phyloP scores from a whole-genome alignment of 2,888 invertebrate species.

The Tyria jacobaeae region DNA sequence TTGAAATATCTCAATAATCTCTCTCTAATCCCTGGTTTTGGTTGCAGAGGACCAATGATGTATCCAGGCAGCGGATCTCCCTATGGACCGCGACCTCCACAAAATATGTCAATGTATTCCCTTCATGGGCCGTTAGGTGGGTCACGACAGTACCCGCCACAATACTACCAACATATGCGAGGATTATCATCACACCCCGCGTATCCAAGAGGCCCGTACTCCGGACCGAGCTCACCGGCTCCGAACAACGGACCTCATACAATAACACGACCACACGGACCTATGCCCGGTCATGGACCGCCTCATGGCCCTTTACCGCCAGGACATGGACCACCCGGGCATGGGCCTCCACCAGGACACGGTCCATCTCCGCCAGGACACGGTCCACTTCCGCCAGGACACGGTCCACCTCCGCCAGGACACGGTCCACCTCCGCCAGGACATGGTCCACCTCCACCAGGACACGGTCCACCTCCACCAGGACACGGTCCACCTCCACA shows the following conservation, averaged over 20 bases:
- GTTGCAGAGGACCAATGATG: conserved; percentile 76
- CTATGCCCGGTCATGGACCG: conserved; percentile 50
- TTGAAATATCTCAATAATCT: too few relatives aligned
- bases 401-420: conserved; percentile 19
- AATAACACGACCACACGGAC: conserved; percentile 21
- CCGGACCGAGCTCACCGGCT: conserved; percentile 23
- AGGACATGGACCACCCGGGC: conserved; percentile 37
- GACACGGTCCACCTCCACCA: conserved; percentile 50
- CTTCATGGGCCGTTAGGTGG: conserved; percentile 27
- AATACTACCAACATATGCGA: conserved; percentile 64
- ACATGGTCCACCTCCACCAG: conserved; percentile 43
- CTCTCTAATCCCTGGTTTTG: neutral
- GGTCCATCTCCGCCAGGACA: conserved; percentile 55
- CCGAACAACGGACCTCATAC: conserved; percentile 21
- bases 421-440: conserved; percentile 19
- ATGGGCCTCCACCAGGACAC: conserved; percentile 35
- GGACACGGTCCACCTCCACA: conserved; percentile 50
- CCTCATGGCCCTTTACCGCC: conserved; percentile 44
- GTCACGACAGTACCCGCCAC: conserved; percentile 56
- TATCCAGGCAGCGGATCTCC: conserved; percentile 63
- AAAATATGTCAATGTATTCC: conserved; percentile 62
- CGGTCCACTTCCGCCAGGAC: conserved; percentile 27
- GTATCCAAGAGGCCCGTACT: conserved; percentile 41
- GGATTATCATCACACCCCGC: conserved; percentile 22
- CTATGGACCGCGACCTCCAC: conserved; percentile 66